These are phyloP conservation scores for Nemurella pictetii DNA, from an alignment of 2,888 invertebrate species.

Conservation along the genomic window DNA sequence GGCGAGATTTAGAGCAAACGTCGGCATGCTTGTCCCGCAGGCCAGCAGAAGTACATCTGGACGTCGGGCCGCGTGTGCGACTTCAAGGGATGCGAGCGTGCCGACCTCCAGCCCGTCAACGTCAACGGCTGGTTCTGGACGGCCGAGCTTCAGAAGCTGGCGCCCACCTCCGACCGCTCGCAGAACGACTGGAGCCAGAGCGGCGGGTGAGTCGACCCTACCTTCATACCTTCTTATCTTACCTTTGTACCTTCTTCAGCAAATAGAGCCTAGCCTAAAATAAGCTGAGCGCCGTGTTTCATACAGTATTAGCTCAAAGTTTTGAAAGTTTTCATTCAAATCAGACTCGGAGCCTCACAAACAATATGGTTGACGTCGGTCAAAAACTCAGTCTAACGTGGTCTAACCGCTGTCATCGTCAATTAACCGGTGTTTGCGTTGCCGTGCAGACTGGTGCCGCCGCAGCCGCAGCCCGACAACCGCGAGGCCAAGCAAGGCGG, in stretches of 20 bases:
- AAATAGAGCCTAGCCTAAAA: no score
- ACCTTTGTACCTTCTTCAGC: no score
- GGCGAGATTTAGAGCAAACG: no score
- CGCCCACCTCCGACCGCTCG: constrained; percentile 76
- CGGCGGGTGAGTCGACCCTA: constrained; percentile 63
- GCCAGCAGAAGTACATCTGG: constrained; percentile 86
- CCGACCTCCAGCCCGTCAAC: constrained; percentile 78
- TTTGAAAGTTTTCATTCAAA: no score
- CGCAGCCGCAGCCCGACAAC: constrained; percentile 82
- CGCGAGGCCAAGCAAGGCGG: constrained; percentile 79
- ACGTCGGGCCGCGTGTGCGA: constrained; percentile 88
- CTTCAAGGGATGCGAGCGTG: constrained; percentile 86
- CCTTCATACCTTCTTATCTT: no score
- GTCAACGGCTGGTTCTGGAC: constrained; percentile 94
- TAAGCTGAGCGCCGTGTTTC: no score
- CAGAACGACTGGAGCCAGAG: constrained; percentile 88
- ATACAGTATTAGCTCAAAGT: no score
- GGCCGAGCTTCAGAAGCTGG: constrained; percentile 80
- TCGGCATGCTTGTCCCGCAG: constrained; percentile 46
- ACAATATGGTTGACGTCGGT: no score
- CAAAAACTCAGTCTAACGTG: no score
- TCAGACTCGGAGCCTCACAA: no score
- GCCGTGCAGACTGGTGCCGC: background rate
- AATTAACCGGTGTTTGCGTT: no score
- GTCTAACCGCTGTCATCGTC: no score